These are phyloP conservation scores for Alectura lathami DNA, from an alignment of 2,113 vertebrate genomes.

Conservation along the genomic window DNA sequence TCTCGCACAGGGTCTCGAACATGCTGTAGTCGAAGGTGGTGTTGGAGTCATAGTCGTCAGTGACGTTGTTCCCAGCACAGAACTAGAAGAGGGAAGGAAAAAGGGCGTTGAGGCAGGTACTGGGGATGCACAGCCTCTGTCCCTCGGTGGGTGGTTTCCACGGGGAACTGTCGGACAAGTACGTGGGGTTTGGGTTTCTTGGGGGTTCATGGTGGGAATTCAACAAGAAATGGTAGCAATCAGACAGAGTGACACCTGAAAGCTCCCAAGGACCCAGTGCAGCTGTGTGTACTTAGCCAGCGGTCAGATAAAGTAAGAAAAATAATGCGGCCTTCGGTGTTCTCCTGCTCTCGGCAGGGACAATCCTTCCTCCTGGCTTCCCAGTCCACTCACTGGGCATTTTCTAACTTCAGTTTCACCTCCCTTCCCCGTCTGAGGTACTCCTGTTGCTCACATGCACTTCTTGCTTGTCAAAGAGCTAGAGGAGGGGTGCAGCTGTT, in stretches of 20 bases:
- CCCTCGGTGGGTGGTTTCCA: fast-evolving
- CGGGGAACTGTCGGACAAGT: background rate
- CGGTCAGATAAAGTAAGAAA: background rate
- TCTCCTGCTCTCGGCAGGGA: background rate
- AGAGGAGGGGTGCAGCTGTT: background rate
- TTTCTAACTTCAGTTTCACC: background rate
- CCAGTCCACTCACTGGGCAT: background rate
- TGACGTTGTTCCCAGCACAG: constrained; percentile 56
- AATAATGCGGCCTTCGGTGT: background rate
- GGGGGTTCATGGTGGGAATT: background rate
- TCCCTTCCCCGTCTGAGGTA: background rate
- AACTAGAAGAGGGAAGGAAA: constrained; percentile 34
- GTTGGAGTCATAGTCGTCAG: constrained; percentile 54
- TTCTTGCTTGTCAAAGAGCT: fast-evolving
- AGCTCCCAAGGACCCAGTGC: background rate
- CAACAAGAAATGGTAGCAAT: background rate
- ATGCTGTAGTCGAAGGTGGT: constrained; percentile 73
- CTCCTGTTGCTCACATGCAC: background rate
- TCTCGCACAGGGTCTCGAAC: constrained; percentile 67
- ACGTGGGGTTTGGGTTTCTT: background rate
- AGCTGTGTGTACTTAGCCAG: background rate
- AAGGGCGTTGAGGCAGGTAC: background rate
- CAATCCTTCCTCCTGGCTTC: background rate
- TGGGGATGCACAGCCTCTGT: background rate
- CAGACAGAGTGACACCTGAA: background rate